These are phyloP conservation scores for Ceraclea dissimilis DNA, from an alignment of 2,888 invertebrate genomes.

Conservation along the genomic window DNA sequence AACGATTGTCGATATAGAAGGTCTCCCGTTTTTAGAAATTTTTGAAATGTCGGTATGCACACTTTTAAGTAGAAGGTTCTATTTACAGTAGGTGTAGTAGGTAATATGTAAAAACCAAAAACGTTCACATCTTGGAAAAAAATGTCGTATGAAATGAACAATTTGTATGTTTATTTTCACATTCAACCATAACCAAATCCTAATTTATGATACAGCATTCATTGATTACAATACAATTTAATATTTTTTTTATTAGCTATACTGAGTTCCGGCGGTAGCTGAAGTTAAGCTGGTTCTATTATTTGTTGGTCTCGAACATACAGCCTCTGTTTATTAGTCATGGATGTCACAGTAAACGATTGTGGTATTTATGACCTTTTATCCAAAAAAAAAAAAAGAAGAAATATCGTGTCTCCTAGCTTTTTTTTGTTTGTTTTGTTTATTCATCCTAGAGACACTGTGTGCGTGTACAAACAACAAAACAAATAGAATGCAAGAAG, in stretches of 20 bases:
- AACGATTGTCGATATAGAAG: too few species aligned
- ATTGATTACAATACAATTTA: constrained; percentile 13
- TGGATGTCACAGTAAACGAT: constrained; percentile 3
- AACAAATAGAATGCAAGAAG: neutral
- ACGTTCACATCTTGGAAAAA: neutral
- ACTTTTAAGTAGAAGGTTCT: too few species aligned
- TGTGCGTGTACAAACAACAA: neutral
- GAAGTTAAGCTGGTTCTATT: constrained; percentile 2
- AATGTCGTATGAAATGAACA: neutral
- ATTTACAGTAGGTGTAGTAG: too few species aligned
- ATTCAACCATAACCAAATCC: constrained; percentile 22
- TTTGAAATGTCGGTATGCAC: too few species aligned
- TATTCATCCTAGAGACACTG: too few species aligned
- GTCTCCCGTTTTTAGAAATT: too few species aligned
- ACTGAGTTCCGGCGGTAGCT: constrained; percentile 14
- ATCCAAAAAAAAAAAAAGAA: too few species aligned
- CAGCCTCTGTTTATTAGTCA: constrained; percentile 17
- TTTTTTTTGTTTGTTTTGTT: too few species aligned
- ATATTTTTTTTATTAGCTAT: constrained; percentile 12
- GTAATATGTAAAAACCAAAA: neutral
- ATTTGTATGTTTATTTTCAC: constrained; percentile 21
- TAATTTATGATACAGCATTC: constrained; percentile 20
- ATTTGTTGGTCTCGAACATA: neutral
- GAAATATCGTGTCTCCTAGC: too few species aligned
- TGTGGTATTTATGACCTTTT: neutral